Evolutionary conservation across 1,140 invertebrate species (phyloP).

Genomic region (Rhizoglyphus robini): DNA sequence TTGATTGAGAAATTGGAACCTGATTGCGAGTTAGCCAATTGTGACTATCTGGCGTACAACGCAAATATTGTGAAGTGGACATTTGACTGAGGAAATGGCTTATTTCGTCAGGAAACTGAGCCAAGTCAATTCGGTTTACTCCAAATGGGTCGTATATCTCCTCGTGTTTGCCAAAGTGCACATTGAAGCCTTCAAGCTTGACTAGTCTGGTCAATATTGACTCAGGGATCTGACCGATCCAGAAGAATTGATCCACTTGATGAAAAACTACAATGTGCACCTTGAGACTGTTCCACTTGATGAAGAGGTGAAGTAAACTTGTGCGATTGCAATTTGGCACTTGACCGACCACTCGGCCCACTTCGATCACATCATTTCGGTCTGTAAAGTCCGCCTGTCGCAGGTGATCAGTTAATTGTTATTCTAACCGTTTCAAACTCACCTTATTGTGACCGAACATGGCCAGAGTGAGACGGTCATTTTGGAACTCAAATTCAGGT

Average conservation of each 20-base stretch:
- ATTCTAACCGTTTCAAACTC: no score
- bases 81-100: background rate
- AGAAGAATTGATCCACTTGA: background rate
- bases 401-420: no score
- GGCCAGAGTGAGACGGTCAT: no score
- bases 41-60: background rate
- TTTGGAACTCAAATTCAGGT: no score
- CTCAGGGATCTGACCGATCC: background rate
- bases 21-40: background rate
- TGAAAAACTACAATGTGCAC: conserved; percentile 24
- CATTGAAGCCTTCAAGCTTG: background rate
- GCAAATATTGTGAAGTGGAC: conserved; percentile 1
- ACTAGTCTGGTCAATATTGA: background rate
- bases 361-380: no score
- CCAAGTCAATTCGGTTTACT: background rate
- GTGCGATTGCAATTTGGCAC: no score
- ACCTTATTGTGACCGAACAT: no score
- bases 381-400: no score
- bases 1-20: background rate
- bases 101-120: background rate
- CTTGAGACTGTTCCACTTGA: background rate
- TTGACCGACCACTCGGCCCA: no score
- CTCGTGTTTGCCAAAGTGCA: background rate
- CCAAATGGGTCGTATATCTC: background rate
- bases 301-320: background rate